phyloP scores from a whole-genome alignment of 2,888 invertebrate species.

The Nowickia ferox region DNA sequence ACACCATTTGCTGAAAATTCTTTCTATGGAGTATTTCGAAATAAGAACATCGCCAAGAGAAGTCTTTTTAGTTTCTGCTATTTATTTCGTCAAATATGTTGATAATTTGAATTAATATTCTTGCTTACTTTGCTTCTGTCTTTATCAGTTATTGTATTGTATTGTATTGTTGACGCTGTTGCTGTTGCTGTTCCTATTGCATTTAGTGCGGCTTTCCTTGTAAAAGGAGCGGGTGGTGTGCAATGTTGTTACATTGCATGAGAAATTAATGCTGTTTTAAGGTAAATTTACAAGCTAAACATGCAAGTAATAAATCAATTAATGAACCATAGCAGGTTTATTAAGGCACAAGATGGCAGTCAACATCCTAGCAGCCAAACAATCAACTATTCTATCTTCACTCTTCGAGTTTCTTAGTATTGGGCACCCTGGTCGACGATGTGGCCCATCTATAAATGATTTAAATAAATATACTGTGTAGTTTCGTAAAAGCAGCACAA shows the following conservation, averaged over 20 bases:
- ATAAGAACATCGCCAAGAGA: too few species aligned
- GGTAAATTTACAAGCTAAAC: constrained; percentile 72
- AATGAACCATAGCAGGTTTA: constrained; percentile 72
- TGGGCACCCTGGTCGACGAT: constrained; percentile 27
- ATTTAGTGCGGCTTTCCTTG: constrained; percentile 35
- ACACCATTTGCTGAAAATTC: too few species aligned
- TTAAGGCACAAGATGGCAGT: constrained; percentile 66
- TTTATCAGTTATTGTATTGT: constrained; percentile 59
- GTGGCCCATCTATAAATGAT: constrained; percentile 60
- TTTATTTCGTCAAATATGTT: not conserved
- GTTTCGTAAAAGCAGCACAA: constrained; percentile 7
- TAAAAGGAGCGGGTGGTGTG: constrained; percentile 67
- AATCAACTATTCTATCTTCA: constrained; percentile 21
- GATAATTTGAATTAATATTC: constrained; percentile 59
- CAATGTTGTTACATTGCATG: constrained; percentile 67
- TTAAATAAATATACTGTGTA: constrained; percentile 45
- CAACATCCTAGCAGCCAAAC: constrained; percentile 31
- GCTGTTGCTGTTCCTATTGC: constrained; percentile 29
- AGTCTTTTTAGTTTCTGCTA: constrained; percentile 8
- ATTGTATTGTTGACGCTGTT: constrained; percentile 45
- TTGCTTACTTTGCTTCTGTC: constrained; percentile 60
- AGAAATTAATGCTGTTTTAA: constrained; percentile 72
- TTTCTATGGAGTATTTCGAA: too few species aligned
- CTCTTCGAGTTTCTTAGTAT: constrained; percentile 1
- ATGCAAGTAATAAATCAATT: constrained; percentile 73